Evolutionary conservation across 2,797 vertebrate genomes (phyloP), one percentile per base, ranked within the genome.

Genomic region (Anguilla anguilla): DNA sequence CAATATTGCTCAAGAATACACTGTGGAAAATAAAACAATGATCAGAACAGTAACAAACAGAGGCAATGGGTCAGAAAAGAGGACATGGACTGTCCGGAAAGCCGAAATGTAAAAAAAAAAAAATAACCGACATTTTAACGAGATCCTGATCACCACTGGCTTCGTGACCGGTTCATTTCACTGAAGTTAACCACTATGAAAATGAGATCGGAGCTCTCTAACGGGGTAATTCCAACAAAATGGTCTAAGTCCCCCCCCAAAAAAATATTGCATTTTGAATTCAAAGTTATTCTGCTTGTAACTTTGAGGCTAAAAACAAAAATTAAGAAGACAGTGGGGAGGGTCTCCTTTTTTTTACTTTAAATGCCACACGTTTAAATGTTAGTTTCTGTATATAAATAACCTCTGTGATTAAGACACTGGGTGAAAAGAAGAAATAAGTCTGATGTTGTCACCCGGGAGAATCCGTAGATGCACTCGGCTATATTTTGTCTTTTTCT

Each of bases 351-450:
- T 28, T 69, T 28, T n/a, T 28, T 69, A 69, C 25, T 77, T 77
- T 25, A 69, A 57, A 74, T 53, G 39, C 19, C 53, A 72, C 31
- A 86, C 28, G 10, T 43, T 43, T n/a, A 57, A 67, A 69, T 59
- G 51, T 43, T 79, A n/a, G 64, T 55, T 79, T 59, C 72, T 86
- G 51, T 55, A 43, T 25, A 11, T 86, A 67, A 74, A 49, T 82
- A 49, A 82, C 46, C 19, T 82, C 28, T 51, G 43, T 82, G 46
- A 82, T 51, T 49, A 51, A 49, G 79, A 82, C 46, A 51, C 15
- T 79, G 22, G 43, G 22, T 25, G 43, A 25, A 82, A 35, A 82
- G 22, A 51, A n/a, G 43, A 19, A 79, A 15, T 31, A 72, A 28
- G 9, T 13, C 10, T 72, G n/a, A n/a, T 72, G 69, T 35, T 7